A percentile compares a stretch with the other conserved stretches of the same genome.
These are phyloP conservation scores for Iphiclides podalirius DNA, from an alignment of 2,888 invertebrate genomes.

Conservation along the genomic window DNA sequence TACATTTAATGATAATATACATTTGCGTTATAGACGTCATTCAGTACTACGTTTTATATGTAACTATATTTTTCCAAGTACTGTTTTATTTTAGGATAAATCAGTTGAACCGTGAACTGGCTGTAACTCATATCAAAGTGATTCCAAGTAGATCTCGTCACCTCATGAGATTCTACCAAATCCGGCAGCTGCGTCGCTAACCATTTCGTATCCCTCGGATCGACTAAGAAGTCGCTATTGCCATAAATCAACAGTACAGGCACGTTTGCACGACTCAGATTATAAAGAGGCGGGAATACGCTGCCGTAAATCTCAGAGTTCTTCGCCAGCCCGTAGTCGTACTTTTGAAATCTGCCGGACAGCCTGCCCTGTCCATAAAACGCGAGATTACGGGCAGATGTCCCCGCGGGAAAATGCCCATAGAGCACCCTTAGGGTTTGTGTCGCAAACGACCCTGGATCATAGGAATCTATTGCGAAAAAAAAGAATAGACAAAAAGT, in stretches of 20 bases:
- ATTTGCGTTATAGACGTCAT: too few species aligned
- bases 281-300: constrained; percentile 47
- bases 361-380: constrained; percentile 54
- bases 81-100: constrained; percentile 13
- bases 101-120: constrained; percentile 4
- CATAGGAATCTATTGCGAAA: constrained; percentile 7
- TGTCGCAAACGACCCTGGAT: constrained; percentile 8
- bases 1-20: too few species aligned
- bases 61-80: constrained; percentile 8
- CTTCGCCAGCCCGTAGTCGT: constrained; percentile 46
- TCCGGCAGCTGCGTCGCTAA: constrained; percentile 76
- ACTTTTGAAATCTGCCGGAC: constrained; percentile 47
- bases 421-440: constrained; percentile 26
- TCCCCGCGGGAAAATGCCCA: constrained; percentile 56
- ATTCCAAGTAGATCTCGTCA: constrained; percentile 65
- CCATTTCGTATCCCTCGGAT: constrained; percentile 78
- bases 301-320: constrained; percentile 50
- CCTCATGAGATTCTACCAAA: constrained; percentile 74
- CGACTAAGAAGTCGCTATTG: constrained; percentile 78
- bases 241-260: constrained; percentile 56
- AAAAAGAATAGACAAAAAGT: background rate
- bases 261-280: constrained; percentile 43
- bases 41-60: too few species aligned
- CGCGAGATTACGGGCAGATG: constrained; percentile 50
- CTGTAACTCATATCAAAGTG: constrained; percentile 50